A percentile compares a stretch with the other conserved stretches of the same genome.
Evolutionary conservation across 2,888 invertebrate genomes (phyloP).

Genomic region (Spisula subtruncata): DNA sequence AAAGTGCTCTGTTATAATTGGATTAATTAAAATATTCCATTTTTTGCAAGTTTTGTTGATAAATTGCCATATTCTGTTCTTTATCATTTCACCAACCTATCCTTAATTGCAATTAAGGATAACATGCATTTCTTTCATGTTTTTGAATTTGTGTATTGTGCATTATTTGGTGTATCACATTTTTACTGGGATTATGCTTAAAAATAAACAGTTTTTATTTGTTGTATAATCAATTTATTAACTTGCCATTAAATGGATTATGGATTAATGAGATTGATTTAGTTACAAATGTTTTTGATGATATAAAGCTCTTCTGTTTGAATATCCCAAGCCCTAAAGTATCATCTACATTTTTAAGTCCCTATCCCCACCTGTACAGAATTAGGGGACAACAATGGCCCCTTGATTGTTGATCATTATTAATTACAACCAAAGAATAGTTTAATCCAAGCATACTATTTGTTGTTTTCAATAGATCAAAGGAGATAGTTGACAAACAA

Average conservation of each 20-base stretch:
- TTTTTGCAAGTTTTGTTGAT: background rate
- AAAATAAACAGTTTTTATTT: constrained; percentile 16
- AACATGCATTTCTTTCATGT: constrained; percentile 25
- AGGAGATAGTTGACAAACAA: constrained; percentile 54
- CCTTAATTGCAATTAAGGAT: constrained; percentile 43
- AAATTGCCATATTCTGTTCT: constrained; percentile 23
- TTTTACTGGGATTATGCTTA: constrained; percentile 13
- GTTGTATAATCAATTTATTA: constrained; percentile 17
- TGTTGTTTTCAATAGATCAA: constrained; percentile 55
- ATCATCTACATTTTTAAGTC: background rate
- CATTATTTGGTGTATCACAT: constrained; percentile 23
- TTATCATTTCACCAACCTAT: background rate
- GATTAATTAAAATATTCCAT: constrained; percentile 21
- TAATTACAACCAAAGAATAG: constrained; percentile 43
- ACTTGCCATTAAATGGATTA: constrained; percentile 1
- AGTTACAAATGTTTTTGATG: background rate
- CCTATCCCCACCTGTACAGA: constrained; percentile 49
- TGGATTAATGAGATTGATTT: background rate
- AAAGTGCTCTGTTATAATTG: background rate
- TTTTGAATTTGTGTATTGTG: constrained; percentile 34
- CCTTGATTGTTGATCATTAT: constrained; percentile 66
- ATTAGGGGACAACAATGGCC: constrained; percentile 53
- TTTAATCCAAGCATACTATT: constrained; percentile 41
- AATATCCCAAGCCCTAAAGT: background rate
- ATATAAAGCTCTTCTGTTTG: background rate